Evolutionary conservation across 2,888 invertebrate genomes (phyloP), one percentile per base, ranked within the genome.

Genomic region (Eupithecia centaureata): DNA sequence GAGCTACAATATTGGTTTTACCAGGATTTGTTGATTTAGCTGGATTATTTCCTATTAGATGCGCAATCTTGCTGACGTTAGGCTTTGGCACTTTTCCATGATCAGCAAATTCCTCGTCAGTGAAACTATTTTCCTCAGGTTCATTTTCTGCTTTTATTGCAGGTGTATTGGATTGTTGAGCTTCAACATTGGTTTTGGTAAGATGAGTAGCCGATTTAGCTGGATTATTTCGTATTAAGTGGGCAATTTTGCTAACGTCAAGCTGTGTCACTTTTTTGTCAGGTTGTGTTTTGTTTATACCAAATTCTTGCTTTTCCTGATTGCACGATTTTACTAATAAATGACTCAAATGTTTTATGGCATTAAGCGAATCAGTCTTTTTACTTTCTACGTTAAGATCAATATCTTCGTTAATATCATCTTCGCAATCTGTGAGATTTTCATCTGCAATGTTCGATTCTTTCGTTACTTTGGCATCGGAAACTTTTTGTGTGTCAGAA

Each of bases 271-370:
- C 56, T 60, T 63, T 69, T 42, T 63, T 65, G 25, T 65, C 69
- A 2, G 42, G 15, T 32, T 22, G 51, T 35, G 28, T 54, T 4
- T 65, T 56, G 0, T 63, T 60, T 18, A n/a, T 30, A 57, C 67
- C 83, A 74, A 65, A 58, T 38, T 65, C 38, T 47, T 64, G 67
- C 38, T 63, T 77, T 58, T 77, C 74, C 65, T 82, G 75, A 70
- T 60, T 77, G 15, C 86, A 73, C 35, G 89, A 73, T 79, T 90
- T 91, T 2, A 91, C 79, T 56, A 74, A 76, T 27, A 78, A 70
- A 68, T 78, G 75, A 65, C 71, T 76, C 47, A 78, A 73, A 72
- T 72, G 73, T 64, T 72, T 75, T 35, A 76, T 69, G 52, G 71
- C 71, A 35, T 71, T 67, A 18, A 73, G 30, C 13, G 77, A 67